Percentiles rank a stretch among this genome's conserved stretches.
phyloP scores from a whole-genome alignment of 2,113 vertebrate species.

The pig (Sus scrofa) region T2T-Sscrofa CM000827.6:68882501-68883000 shows the following conservation, averaged over 20 bases:
- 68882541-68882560: neutral
- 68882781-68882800: conserved; percentile 64
- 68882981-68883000: neutral
- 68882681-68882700: neutral
- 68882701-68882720: neutral
- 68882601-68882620: neutral
- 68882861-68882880: conserved; percentile 58
- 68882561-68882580: neutral
- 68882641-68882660: neutral
- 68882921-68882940: neutral
- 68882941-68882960: neutral
- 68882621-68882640: neutral
- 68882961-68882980: neutral
- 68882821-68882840: conserved; percentile 14
- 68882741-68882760: neutral
- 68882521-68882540: neutral
- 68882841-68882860: conserved; percentile 68
- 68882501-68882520: neutral
- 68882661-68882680: neutral
- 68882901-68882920: neutral
- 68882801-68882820: neutral
- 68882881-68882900: conserved; percentile 7
- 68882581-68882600: neutral
- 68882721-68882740: neutral
- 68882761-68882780: neutral